Base-by-base conservation (phyloP, 2,113 vertebrate genomes). In the Oxygymnocypris stewartii region DNA sequence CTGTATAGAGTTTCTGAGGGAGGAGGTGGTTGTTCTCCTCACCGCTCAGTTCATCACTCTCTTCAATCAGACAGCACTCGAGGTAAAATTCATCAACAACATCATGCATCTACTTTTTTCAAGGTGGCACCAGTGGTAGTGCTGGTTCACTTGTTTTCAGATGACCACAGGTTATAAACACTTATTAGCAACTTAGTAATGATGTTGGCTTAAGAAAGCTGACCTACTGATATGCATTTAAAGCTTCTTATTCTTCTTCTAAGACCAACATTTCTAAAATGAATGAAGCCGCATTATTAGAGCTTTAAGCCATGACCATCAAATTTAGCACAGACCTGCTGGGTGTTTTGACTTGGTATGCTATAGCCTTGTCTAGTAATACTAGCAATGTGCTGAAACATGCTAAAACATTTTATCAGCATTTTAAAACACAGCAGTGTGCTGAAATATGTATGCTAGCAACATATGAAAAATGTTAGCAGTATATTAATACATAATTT, bases 31-130 rank as follows among this genome's bases (percentile, higher is more conserved):
- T 85, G 95, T 96, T 87, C 94, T 96, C 35, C 95, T 96, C 88
- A 94, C 95, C 0, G 95, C 96, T 82, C 96, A 96, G 92, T 96
- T 96, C 93, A 95, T 96, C 90, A 96, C 95, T 9, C 95, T 96
- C 86, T 96, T 96, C 94, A 96, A 96, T 91, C 96, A 96, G 91
- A 96, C 96, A 0, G 95, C 96, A 18, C 92, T 96, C 84, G 96
- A 96, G 95, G 96, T 96, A 90, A 91, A 93, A 87, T 87, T 89
- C 81, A 69, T 88, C 78, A 84, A 9, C 28, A 35, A 40, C 81
- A 63, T 88, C 71, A 81, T 31, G 42, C 35, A 65, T 16, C 40
- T 2, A 69, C 0, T n/a, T 51, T 80, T 80, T 49, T 78, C 75
- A 54, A 25, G n/a, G 7, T 49, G 6, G 47, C n/a, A 78, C 25